Evolutionary conservation across 1,140 invertebrate genomes (phyloP), one percentile per base, ranked within the genome.

Genomic region (Euura saliciscinereae): DNA sequence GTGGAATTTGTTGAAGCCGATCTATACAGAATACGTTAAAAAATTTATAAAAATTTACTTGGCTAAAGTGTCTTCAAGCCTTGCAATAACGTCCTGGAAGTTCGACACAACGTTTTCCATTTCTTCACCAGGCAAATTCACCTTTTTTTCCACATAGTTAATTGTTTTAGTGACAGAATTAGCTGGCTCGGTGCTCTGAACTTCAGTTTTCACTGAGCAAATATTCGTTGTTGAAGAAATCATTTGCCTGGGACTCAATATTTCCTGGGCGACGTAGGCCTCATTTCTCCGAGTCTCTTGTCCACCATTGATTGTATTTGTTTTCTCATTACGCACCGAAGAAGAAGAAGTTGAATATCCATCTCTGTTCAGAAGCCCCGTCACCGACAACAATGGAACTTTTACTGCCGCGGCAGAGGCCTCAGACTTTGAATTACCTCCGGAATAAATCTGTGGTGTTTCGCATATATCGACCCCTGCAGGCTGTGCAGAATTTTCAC

Each of bases 171-270:
- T 28, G 7, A 3, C 42, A 11, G 43, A 67, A 13, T 67, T 6
- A 11, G 43, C 28, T 67, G 8, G 11, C 2, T 43, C 10, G 8
- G 13, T 67, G 43, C 43, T 3, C 66, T 67, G 66, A 13, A 13
- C 66, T 7, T 69, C 71, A 6, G 43, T 64, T 4, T 65, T 72
- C 45, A 51, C 65, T 3, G 73, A 69, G 71, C 69, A 74, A 0
- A 74, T 59, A 43, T 74, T 74, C 8, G 73, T 74, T 5, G 65
- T 46, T 2, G 73, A 74, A n/a, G 71, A 71, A 42, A 72, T 10
- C 6, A 74, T 2, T 44, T 74, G 43, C 13, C 73, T 72, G 0
- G 73, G 73, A 28, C 73, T 74, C 44, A 74, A 46, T 45, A 74
- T 74, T 43, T 74, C 73, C 46, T 66, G 66, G 28, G 73, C 73